Base-by-base conservation (phyloP, 2,888 invertebrate genomes). In the Litoditis marina region DNA sequence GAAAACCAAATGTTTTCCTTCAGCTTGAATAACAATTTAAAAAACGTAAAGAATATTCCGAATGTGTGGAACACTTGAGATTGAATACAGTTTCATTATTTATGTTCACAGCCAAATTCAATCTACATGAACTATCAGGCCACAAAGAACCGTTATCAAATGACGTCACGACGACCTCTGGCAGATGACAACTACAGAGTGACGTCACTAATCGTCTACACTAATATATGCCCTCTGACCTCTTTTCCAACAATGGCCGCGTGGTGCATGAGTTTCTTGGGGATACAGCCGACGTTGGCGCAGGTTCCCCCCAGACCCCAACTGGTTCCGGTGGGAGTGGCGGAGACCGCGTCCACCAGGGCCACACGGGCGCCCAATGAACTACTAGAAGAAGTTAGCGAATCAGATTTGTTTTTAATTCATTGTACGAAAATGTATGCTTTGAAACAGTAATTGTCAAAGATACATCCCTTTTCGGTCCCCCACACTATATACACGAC, bases 221-320 rank as follows among this genome's bases (percentile, higher is more conserved):
- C n/a, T n/a, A n/a, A n/a, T n/a, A n/a, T 13, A 39, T n/a, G 13
- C 39, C 39, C 13, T n/a, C 53, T 74, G 66, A 61, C 67, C 42
- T 68, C 66, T 50, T 73, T 69, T 69, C 94, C 94, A 8, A 93
- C 86, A 44, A 94, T 84, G 0, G 94, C 90, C 46, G 94, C 94
- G 83, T 93, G 77, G 55, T 80, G 96, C 93, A 96, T 94, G 66
- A 96, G 86, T 84, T 96, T 96, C 85, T 96, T 96, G 7, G 95
- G 95, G 84, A 96, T 95, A 84, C 94, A 95, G 36, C 95, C 95
- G 7, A 95, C 95, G 86, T 88, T 88, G 31, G 87, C 86, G 84
- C 95, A 95, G 0, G 95, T 95, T 30, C 94, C 95, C 44, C 95
- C 94, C 4, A 95, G 87, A 47, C 94, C 85, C 94, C 94, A 94